A percentile compares a stretch with the other conserved stretches of the same genome.
Conservation (phyloP, 2,113 vertebrate species). For the Ctenodactylus gundi region DNA sequence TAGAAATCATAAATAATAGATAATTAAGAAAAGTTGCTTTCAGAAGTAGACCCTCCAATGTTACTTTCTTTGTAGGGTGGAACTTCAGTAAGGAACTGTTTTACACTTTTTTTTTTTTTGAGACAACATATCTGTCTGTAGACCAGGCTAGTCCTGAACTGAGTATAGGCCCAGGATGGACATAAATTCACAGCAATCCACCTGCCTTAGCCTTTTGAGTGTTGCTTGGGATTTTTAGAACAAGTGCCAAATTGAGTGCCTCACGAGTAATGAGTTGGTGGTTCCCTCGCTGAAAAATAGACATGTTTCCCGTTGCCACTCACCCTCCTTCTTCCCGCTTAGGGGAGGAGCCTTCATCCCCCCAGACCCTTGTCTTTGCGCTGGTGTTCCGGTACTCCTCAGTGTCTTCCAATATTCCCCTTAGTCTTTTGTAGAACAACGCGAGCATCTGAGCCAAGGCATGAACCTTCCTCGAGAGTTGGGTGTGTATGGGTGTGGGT, state of each 20-base stretch:
- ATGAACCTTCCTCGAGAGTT: neutral
- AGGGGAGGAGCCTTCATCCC: neutral
- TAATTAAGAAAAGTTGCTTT: neutral
- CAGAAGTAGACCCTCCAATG: neutral
- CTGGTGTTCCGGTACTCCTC: too few species aligned
- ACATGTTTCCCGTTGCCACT: neutral
- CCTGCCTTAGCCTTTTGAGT: neutral
- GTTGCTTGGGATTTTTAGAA: neutral
- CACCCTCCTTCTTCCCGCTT: neutral
- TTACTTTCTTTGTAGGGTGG: neutral
- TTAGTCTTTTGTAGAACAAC: neutral
- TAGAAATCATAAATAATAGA: neutral
- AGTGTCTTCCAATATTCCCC: neutral
- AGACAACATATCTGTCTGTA: too few species aligned
- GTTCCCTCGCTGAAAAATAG: neutral
- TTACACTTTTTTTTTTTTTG: neutral
- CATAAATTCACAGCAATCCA: too few species aligned
- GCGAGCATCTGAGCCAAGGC: neutral
- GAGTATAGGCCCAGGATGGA: too few species aligned
- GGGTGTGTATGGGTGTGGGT: too few species aligned
- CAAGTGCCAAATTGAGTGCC: neutral
- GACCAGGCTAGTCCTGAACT: too few species aligned
- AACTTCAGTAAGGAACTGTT: neutral
- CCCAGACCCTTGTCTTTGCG: neutral
- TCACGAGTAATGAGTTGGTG: neutral